Percentiles rank a stretch among this genome's conserved stretches.
Evolutionary conservation across 1,140 invertebrate genomes (phyloP).

Genomic region (Acromyrmex heyeri): DNA sequence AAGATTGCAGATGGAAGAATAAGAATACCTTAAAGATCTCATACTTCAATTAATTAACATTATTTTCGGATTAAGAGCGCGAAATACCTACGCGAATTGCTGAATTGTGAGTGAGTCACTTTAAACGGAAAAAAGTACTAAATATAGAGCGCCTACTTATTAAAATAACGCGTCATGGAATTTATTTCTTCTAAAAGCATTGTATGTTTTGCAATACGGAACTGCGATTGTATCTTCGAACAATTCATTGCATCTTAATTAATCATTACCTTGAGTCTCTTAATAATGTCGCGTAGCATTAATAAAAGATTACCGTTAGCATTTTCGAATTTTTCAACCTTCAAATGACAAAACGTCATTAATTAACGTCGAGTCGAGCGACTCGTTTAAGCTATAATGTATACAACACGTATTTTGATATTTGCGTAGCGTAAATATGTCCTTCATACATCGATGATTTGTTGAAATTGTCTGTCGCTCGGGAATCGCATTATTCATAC

Average conservation of each 20-base stretch:
- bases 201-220: background rate
- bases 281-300: background rate
- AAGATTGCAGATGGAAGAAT: too few species aligned
- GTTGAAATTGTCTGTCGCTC: background rate
- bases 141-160: background rate
- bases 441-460: background rate
- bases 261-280: background rate
- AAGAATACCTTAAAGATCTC: background rate
- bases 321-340: background rate
- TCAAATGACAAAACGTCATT: background rate
- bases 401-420: background rate
- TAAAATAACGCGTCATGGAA: background rate
- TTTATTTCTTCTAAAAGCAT: slow-evolving; percentile 6
- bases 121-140: background rate
- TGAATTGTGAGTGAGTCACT: background rate
- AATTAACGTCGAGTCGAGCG: background rate
- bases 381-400: background rate
- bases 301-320: background rate
- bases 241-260: background rate
- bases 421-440: background rate
- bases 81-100: background rate
- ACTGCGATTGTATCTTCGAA: background rate
- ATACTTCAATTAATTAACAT: background rate
- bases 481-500: background rate
- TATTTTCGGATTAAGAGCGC: background rate